Evolutionary conservation across 2,113 vertebrate species (phyloP).

Genomic region (Larimichthys polyactis): DNA sequence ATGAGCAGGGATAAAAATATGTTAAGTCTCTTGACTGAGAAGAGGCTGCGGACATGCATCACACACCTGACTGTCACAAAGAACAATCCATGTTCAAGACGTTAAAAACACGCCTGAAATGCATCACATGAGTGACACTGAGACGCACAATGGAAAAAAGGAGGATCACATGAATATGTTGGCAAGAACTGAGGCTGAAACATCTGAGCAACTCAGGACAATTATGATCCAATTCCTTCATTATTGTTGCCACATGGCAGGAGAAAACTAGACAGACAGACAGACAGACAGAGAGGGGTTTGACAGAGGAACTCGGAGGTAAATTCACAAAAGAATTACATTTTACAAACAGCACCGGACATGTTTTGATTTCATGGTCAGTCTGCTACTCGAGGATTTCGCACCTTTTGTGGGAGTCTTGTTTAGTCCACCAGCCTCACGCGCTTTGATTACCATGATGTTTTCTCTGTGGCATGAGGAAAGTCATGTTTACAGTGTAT

Average conservation of each 20-base stretch:
- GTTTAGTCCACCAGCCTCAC: slow-evolving; percentile 20
- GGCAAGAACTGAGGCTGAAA: neutral
- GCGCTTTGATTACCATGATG: neutral
- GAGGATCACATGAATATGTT: neutral
- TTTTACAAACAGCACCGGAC: slow-evolving; percentile 17
- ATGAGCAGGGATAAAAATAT: neutral
- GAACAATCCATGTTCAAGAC: slow-evolving; percentile 20
- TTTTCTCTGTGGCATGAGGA: neutral
- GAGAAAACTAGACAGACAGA: neutral
- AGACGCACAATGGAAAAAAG: neutral
- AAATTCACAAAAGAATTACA: slow-evolving; percentile 13
- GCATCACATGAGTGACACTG: neutral
- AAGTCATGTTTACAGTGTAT: slow-evolving; percentile 10
- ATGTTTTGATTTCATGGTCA: slow-evolving; percentile 1
- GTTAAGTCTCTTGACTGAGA: neutral
- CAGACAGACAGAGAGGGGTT: neutral
- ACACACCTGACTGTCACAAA: slow-evolving; percentile 58
- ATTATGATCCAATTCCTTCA: neutral
- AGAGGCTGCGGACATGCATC: slow-evolving; percentile 14
- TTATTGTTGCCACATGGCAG: neutral
- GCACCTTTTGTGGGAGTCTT: neutral
- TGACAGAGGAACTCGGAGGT: neutral
- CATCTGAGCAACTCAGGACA: neutral
- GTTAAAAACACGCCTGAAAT: neutral
- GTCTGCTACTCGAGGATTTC: neutral